Evolutionary conservation across 2,888 invertebrate genomes (phyloP), one percentile per base, ranked within the genome.

Genomic region (Caradrina kadenii): DNA sequence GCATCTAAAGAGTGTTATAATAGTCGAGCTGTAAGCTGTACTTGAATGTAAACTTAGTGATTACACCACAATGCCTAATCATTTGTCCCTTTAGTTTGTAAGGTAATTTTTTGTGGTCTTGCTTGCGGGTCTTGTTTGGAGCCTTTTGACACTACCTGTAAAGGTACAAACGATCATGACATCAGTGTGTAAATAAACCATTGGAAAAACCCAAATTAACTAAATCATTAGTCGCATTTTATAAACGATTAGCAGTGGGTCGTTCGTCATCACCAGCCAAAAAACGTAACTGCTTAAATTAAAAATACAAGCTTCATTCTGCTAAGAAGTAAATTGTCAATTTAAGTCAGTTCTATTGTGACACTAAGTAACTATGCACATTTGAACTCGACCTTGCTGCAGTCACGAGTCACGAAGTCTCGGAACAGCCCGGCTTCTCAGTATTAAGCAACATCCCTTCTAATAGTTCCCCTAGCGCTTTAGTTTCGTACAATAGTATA

Each of bases 371-470:
- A 69, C 73, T 88, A 86, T 87, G 85, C 79, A 86, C 80, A 82
- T 80, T 85, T 83, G 82, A 85, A 84, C 76, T 73, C 82, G 84
- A 86, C 91, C 91, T 89, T 89, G 79, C 53, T 71, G 88, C 72
- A 88, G 83, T 85, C 87, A 88, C 88, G 86, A 86, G 72, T 73
- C 82, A 86, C 83, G 84, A 86, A 73, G 79, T 76, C 78, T 77
- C 79, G 69, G 55, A 62, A 67, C 81, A 80, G 77, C 79, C 70
- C 60, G 65, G 68, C 64, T 69, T 67, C 61, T 67, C 53, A 45
- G 35, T 35, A 73, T 91, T 89, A 81, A 76, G 88, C 83, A 91
- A 91, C 82, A 77, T 85, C 88, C 90, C 88, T 90, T 91, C 90
- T 88, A 89, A 87, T 84, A 82, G 76, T 83, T 87, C 45, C 45